Evolutionary conservation across 2,888 invertebrate species (phyloP).

Genomic region (Agrilus cyanescens): DNA sequence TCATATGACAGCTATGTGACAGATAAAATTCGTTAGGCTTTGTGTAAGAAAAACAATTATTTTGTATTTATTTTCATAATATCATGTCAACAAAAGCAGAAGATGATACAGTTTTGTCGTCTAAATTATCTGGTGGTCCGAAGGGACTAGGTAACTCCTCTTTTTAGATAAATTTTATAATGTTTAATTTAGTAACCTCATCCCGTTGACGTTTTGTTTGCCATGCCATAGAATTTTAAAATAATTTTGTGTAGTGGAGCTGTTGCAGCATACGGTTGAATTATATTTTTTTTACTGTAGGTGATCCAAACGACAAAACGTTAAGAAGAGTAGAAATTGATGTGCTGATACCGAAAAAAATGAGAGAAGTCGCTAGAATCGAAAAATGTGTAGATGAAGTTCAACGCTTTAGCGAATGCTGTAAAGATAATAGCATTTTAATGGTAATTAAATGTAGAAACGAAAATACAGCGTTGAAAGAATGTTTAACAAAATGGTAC

Average conservation of each 20-base stretch:
- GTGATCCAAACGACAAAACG: slow-evolving; percentile 73
- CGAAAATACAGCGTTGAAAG: slow-evolving; percentile 55
- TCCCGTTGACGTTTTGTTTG: background rate
- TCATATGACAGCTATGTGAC: too few relatives aligned
- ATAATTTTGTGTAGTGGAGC: background rate
- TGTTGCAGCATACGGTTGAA: background rate
- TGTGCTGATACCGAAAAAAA: slow-evolving; percentile 77
- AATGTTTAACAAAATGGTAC: slow-evolving; percentile 68
- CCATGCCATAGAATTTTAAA: background rate
- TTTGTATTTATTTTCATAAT: too few relatives aligned
- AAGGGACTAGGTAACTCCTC: slow-evolving; percentile 14
- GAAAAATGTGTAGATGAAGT: slow-evolving; percentile 71
- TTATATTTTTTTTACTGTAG: slow-evolving; percentile 33
- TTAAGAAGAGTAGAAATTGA: slow-evolving; percentile 81
- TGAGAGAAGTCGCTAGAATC: slow-evolving; percentile 68
- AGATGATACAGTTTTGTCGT: slow-evolving; percentile 4
- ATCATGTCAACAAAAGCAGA: background rate
- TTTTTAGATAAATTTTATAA: background rate
- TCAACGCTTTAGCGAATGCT: slow-evolving; percentile 56
- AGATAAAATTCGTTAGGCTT: too few relatives aligned
- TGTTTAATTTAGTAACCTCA: background rate
- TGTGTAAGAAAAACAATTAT: too few relatives aligned
- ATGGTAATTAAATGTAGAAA: slow-evolving; percentile 67
- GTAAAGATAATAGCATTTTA: slow-evolving; percentile 45
- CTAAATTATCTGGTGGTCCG: slow-evolving; percentile 14